Percentiles rank a stretch among this genome's conserved stretches.
These are phyloP conservation scores for Origma solitaria DNA, from an alignment of 2,113 vertebrate genomes.

Conservation along the genomic window DNA sequence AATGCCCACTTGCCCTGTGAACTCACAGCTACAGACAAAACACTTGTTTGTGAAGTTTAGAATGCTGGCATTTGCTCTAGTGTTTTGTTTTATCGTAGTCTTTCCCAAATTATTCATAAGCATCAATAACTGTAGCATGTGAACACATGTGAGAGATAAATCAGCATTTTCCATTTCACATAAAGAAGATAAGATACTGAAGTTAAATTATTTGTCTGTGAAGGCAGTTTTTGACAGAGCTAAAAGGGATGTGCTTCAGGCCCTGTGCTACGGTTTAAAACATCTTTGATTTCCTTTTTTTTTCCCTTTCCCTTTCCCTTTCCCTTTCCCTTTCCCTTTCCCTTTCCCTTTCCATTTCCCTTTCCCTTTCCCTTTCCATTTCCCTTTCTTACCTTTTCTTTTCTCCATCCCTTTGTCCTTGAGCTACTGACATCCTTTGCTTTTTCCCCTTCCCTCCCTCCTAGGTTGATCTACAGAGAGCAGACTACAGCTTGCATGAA, in stretches of 20 bases:
- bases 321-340: not conserved
- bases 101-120: not conserved
- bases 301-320: too few relatives aligned
- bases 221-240: not conserved
- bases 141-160: not conserved
- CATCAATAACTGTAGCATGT: not conserved
- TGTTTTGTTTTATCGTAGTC: not conserved
- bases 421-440: not conserved
- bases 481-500: constrained; percentile 63
- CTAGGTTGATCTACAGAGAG: constrained; percentile 70
- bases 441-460: not conserved
- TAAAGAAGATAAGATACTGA: not conserved
- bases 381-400: not conserved
- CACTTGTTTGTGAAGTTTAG: not conserved
- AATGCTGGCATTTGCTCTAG: not conserved
- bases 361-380: not conserved
- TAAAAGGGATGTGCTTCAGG: not conserved
- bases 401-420: not conserved
- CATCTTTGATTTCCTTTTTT: not conserved
- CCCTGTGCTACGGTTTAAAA: not conserved
- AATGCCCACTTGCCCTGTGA: not conserved
- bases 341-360: not conserved
- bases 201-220: not conserved
- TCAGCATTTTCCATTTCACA: not conserved
- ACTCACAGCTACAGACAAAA: not conserved